Evolutionary conservation across 2,888 invertebrate species (phyloP).

Genomic region (Byasa hedistus): DNA sequence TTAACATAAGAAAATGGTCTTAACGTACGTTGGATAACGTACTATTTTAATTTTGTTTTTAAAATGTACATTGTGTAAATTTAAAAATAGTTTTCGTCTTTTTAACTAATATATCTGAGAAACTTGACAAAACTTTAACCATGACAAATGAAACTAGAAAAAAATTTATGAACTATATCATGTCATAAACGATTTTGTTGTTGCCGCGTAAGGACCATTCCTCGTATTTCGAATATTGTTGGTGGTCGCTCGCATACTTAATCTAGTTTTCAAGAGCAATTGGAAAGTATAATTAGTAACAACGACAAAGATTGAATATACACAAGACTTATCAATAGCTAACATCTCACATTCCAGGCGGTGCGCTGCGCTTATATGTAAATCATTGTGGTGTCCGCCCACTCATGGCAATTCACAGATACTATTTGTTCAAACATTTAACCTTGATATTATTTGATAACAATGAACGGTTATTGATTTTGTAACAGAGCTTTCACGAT

Average conservation of each 20-base stretch:
- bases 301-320: constrained; percentile 5
- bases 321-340: constrained; percentile 11
- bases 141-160: neutral
- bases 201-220: neutral
- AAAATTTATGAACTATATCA: neutral
- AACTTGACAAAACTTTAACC: neutral
- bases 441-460: constrained; percentile 26
- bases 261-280: neutral
- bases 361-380: constrained; percentile 21
- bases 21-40: no score
- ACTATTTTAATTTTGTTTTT: no score
- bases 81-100: no score
- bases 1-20: no score
- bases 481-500: constrained; percentile 8
- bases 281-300: constrained; percentile 10
- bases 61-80: no score
- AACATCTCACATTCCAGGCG: constrained; percentile 23
- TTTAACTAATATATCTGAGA: no score
- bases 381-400: constrained; percentile 25
- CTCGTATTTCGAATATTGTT: neutral
- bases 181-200: neutral
- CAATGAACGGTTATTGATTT: constrained; percentile 17
- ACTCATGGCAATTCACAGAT: constrained; percentile 16
- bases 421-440: constrained; percentile 8
- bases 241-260: neutral